Evolutionary conservation across 2,113 vertebrate genomes (phyloP), one percentile per base, ranked within the genome.

Genomic region (Phrynosoma blainvillii): DNA sequence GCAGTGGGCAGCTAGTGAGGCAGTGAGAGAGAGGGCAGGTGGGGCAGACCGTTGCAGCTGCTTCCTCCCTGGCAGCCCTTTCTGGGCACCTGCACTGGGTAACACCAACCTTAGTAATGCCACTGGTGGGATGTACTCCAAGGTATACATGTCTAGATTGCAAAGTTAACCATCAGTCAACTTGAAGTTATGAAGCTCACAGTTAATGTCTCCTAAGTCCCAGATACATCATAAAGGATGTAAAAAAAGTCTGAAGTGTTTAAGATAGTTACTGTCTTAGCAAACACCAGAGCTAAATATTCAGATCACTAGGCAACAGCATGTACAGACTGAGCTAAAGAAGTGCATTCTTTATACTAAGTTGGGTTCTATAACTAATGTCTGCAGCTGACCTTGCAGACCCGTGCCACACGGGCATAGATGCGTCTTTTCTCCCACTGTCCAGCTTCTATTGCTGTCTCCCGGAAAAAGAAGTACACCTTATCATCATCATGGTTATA

Each of bases 391-490:
- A 98, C 98, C 97, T 98, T 98, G 96, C 98, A 98, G 92, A 98
- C 97, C 25, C 98, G 96, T 2, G 98, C 98, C 89, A 98, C 98
- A 0, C 98, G 96, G 90, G 97, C 97, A 0, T 98, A 97, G 89
- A 97, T 92, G 86, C 96, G 96, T 87, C 92, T 91, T 88, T 47
- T 87, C 91, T 98, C 97, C 96, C 97, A 97, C 92, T 97, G 97
- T 9, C 95, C 97, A 0, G 97, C 95, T 92, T 98, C 98, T 93
- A 96, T 90, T 2, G 97, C 97, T 0, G 90, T 96, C 95, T 98
- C 98, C 0, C 95, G 97, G 93, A 98, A 98, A 96, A 98, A 98
- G 93, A 98, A 93, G 94, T 98, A 98, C 47, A 98, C 94, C 90
- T 98, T 98, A 91, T 98, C 98, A 6, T 98, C 98, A 0, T 98